Conservation (phyloP, 1,140 invertebrate genomes). For the Bombyx mandarina region DNA sequence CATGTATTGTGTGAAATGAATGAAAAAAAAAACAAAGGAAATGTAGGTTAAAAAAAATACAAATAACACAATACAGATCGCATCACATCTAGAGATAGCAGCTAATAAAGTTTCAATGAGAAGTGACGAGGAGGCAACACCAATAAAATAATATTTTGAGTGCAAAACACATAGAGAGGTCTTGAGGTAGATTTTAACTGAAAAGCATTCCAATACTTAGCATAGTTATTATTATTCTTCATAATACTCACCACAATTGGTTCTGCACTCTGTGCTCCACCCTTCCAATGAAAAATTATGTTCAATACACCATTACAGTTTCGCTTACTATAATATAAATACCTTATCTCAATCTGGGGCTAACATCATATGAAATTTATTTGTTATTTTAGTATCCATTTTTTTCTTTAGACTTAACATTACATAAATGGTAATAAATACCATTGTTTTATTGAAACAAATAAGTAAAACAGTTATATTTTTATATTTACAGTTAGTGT, state of each 20-base stretch:
- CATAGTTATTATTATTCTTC: slow-evolving; percentile 18
- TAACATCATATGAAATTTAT: too few species aligned
- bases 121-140: not conserved
- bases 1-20: slow-evolving; percentile 31
- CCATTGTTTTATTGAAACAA: too few species aligned
- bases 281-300: slow-evolving; percentile 76
- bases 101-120: slow-evolving; percentile 43
- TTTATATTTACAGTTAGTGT: too few species aligned
- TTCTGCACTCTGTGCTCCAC: slow-evolving; percentile 91
- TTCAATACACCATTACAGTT: slow-evolving; percentile 5
- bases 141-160: not conserved
- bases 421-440: too few species aligned
- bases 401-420: too few species aligned
- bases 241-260: slow-evolving; percentile 91
- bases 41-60: slow-evolving; percentile 8
- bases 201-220: slow-evolving; percentile 30
- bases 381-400: too few species aligned
- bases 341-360: not conserved
- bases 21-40: slow-evolving; percentile 21
- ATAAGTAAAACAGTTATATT: too few species aligned
- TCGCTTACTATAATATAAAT: too few species aligned
- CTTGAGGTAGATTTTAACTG: slow-evolving; percentile 16
- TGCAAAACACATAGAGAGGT: slow-evolving; percentile 1
- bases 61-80: slow-evolving; percentile 48
- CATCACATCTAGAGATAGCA: slow-evolving; percentile 65